Evolutionary conservation across 2,113 vertebrate species (phyloP), one percentile per base, ranked within the genome.

Genomic region (Coracopsis vasa): DNA sequence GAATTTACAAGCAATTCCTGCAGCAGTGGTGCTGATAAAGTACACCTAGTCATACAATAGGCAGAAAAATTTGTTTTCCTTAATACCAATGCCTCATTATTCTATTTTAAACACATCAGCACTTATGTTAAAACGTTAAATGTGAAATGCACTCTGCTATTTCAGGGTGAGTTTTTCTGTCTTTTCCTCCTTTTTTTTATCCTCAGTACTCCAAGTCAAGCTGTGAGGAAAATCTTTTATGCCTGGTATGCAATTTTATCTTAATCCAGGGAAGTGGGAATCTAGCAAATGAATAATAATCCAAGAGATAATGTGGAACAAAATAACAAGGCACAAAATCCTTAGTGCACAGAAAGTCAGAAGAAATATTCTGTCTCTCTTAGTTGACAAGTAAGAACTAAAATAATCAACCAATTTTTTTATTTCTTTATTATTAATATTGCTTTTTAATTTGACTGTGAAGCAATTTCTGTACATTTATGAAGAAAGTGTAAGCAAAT

Each of bases 161-260:
- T 73, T 83, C 70, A 83, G 5, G 44, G 7, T 44, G 41, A 65
- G 11, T 29, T 16, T 79, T 78, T 83, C 69, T 78, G 4, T 31
- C 9, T 3, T 64, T 42, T 66, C 39, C 0, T 8, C 2, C 3
- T 19, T 27, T 31, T 31, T 51, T 64, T 86, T 86, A 61, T 83
- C 58, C 60, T 86, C 39, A 74, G 37, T 53, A 54, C 88, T 95
- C 92, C 66, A 80, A 67, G 39, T 95, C 82, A 95, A 90, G 88
- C 93, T 95, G 95, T 88, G 92, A 95, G 47, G 75, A 95, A 96
- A 96, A 94, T 88, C 90, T 97, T 72, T 92, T 83, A 90, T 86
- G 85, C 69, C 69, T 92, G 79, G 75, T 88, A 83, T 74, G 85
- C 82, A 90, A 86, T 88, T 97, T 93, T 94, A 96, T 96, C 92